Percentiles rank a stretch among this genome's conserved stretches.
phyloP scores from a whole-genome alignment of 2,113 vertebrate genomes.

The Galbula dea region DNA sequence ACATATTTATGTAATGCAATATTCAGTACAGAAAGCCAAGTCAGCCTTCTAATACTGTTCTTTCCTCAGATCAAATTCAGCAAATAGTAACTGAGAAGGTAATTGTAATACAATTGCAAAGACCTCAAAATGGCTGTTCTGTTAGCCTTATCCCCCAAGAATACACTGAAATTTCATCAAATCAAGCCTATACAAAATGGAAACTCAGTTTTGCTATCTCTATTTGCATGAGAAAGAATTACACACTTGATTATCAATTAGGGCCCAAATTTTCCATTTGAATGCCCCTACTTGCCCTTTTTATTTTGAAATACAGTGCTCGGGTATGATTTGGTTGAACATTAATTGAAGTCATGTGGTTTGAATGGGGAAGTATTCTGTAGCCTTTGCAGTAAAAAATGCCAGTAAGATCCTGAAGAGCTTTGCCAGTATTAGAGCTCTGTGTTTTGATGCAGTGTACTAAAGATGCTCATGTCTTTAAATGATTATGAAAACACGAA shows the following conservation, averaged over 20 bases:
- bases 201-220: neutral
- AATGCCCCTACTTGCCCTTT: neutral
- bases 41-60: conserved; percentile 51
- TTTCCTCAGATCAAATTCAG: conserved; percentile 44
- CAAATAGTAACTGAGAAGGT: conserved; percentile 18
- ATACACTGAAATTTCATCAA: neutral
- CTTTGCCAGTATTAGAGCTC: conserved; percentile 5
- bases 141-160: neutral
- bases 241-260: neutral
- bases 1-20: conserved; percentile 54
- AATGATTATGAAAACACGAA: neutral
- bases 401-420: neutral
- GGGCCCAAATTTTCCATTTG: neutral
- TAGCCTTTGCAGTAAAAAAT: conserved; percentile 8
- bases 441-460: neutral
- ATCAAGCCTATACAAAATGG: conserved; percentile 3
- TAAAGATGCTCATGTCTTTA: neutral
- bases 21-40: conserved; percentile 46
- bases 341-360: conserved; percentile 4
- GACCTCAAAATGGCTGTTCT: conserved; percentile 43
- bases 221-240: neutral
- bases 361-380: neutral
- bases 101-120: conserved; percentile 31
- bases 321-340: neutral
- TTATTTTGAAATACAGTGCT: neutral